phyloP scores from a whole-genome alignment of 2,113 vertebrate genomes.

The Heterotilapia buettikoferi region DNA sequence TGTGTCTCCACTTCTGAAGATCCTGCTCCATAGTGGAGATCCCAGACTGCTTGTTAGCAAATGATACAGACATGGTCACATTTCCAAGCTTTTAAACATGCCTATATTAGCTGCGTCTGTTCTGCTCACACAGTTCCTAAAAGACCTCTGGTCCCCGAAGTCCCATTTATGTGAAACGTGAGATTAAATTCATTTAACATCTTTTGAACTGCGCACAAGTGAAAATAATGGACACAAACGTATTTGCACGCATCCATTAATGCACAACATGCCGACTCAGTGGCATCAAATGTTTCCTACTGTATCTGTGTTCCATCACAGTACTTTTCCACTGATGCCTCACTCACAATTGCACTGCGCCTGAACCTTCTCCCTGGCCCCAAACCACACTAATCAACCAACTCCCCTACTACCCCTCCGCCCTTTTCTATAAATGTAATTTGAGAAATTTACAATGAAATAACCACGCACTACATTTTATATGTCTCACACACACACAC shows the following conservation, averaged over 20 bases:
- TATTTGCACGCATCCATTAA: background rate
- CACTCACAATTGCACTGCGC: constrained; percentile 32
- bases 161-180: background rate
- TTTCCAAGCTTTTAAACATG: background rate
- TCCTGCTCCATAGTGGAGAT: background rate
- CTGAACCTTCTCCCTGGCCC: constrained; percentile 9
- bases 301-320: background rate
- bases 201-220: background rate
- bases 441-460: constrained; percentile 2
- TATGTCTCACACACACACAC: background rate
- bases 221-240: background rate
- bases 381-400: background rate
- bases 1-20: background rate
- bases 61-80: background rate
- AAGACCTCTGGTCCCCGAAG: background rate
- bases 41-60: background rate
- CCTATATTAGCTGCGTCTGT: background rate
- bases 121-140: background rate
- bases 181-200: background rate
- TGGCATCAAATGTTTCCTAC: background rate
- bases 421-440: constrained; percentile 5
- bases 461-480: background rate
- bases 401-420: background rate
- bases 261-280: background rate
- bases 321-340: constrained; percentile 67